Evolutionary conservation across 2,888 invertebrate species (phyloP).

Genomic region (Brachyptera risi): DNA sequence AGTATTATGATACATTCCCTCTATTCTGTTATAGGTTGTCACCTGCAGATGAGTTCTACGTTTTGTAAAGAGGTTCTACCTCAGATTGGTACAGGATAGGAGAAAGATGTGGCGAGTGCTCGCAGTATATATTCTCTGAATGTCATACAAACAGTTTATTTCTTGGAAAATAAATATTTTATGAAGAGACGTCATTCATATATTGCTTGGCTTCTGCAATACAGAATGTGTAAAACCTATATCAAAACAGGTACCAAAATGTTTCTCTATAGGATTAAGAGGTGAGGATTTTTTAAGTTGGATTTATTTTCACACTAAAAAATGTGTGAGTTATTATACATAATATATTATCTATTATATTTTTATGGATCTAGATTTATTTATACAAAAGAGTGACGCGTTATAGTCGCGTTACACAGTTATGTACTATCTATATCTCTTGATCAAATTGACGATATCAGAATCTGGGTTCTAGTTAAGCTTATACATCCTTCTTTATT

Average conservation of each 20-base stretch:
- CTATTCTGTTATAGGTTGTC: constrained; percentile 3
- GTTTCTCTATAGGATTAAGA: background rate
- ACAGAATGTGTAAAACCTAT: background rate
- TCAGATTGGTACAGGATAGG: background rate
- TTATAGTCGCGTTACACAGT: background rate
- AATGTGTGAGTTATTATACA: background rate
- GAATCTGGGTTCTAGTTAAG: constrained; percentile 14
- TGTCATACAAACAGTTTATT: background rate
- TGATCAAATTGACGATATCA: background rate
- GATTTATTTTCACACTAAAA: constrained; percentile 8
- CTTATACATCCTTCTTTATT: constrained; percentile 14
- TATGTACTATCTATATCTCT: background rate
- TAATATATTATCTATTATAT: background rate
- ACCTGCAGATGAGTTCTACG: background rate
- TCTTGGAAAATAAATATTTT: constrained; percentile 9
- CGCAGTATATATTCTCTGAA: background rate
- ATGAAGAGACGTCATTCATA: background rate
- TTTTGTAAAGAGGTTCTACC: background rate
- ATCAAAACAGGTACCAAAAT: background rate
- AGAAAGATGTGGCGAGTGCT: background rate
- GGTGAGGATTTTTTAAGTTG: background rate
- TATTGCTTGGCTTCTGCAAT: too few relatives aligned
- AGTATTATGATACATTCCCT: constrained; percentile 8
- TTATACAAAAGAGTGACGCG: background rate
- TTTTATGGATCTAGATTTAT: too few relatives aligned